Percentiles rank a stretch among this genome's conserved stretches.
Conservation (phyloP, 2,113 vertebrate genomes). For the Azemiops feae region DNA sequence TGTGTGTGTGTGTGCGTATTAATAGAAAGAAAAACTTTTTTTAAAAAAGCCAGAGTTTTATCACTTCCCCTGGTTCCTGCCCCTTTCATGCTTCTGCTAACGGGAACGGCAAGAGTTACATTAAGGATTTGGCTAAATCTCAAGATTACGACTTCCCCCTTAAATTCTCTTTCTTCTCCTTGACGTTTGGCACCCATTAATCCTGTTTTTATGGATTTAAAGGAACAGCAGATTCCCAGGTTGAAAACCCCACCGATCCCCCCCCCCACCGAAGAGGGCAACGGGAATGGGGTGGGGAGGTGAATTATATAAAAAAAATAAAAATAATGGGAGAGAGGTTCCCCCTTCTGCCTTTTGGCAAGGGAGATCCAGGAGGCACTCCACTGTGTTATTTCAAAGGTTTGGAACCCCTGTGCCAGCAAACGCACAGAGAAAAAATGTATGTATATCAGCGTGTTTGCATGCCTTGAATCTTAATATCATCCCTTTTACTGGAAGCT, state of each 20-base stretch:
- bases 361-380: neutral
- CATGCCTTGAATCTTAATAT: conserved; percentile 58
- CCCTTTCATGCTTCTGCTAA: conserved; percentile 8
- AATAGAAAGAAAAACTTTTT: conserved; percentile 27
- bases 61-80: rapidly evolving
- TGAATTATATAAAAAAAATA: neutral
- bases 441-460: neutral
- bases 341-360: neutral
- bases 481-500: neutral
- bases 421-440: neutral
- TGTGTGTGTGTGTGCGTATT: neutral
- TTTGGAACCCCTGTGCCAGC: conserved; percentile 41
- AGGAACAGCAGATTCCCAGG: conserved; percentile 23
- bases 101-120: conserved; percentile 44
- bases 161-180: conserved; percentile 49
- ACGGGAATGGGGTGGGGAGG: neutral
- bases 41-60: conserved; percentile 5
- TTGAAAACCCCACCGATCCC: neutral
- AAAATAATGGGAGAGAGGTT: neutral
- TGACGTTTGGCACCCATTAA: conserved; percentile 42
- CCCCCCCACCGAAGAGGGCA: neutral
- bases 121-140: conserved; percentile 52
- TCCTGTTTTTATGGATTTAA: conserved; percentile 28
- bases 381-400: neutral
- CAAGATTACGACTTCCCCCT: conserved; percentile 12